A percentile compares a stretch with the other conserved stretches of the same genome.
Conservation (phyloP, 1,140 invertebrate species). For the Mamestra configurata region DNA sequence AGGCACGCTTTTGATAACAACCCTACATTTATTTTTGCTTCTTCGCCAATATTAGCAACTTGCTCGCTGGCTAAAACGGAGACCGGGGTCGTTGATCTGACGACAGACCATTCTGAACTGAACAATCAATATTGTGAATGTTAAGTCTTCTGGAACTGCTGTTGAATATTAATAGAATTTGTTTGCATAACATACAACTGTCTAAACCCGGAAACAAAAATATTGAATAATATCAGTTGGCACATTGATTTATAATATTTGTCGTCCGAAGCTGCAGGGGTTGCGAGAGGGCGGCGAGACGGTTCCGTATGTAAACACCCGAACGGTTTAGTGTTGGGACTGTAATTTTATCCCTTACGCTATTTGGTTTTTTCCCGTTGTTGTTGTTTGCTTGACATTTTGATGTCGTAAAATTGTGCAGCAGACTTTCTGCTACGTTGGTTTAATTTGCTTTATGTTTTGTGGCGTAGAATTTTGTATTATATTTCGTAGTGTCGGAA, state of each 20-base stretch:
- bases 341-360: neutral
- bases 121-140: neutral
- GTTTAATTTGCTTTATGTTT: constrained; percentile 10
- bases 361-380: neutral
- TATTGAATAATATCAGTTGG: neutral
- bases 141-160: neutral
- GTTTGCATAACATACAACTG: neutral
- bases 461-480: neutral
- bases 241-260: constrained; percentile 36
- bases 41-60: neutral
- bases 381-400: constrained; percentile 26
- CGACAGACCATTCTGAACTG: neutral
- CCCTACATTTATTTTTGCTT: neutral
- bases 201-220: neutral
- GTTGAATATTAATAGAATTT: no score
- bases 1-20: neutral
- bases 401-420: constrained; percentile 17
- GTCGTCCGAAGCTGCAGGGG: neutral
- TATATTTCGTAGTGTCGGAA: neutral
- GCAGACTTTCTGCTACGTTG: neutral
- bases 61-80: neutral
- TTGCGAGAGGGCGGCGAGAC: no score
- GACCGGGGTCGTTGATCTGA: neutral
- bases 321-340: neutral
- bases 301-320: neutral